Conservation (phyloP, 2,797 vertebrate genomes). For the Syndactyla subalaris region DNA sequence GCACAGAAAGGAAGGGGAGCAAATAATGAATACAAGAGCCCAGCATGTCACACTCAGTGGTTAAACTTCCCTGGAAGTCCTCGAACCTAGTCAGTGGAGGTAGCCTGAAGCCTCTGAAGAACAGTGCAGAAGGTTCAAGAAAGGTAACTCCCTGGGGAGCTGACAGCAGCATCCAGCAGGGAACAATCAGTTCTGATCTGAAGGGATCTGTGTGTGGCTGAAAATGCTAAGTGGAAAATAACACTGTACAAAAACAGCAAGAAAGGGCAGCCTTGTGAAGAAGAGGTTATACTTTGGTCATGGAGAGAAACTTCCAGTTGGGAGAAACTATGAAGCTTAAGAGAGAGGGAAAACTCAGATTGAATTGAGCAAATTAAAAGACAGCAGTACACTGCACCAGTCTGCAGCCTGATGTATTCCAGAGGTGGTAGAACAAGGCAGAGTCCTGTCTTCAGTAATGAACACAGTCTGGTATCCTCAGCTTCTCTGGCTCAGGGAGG, state of each 20-base stretch:
- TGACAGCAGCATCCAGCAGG: neutral
- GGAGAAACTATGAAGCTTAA: neutral
- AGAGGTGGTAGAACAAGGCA: neutral
- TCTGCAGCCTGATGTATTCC: neutral
- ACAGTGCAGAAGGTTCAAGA: neutral
- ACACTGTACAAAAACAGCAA: neutral
- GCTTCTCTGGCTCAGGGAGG: neutral
- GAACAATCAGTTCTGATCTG: neutral
- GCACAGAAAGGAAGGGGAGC: neutral
- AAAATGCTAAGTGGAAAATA: neutral
- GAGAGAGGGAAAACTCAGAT: neutral
- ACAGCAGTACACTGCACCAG: neutral
- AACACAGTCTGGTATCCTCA: neutral
- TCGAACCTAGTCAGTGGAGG: neutral
- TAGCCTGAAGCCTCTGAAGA: neutral
- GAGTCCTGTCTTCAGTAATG: neutral
- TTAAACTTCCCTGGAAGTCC: neutral
- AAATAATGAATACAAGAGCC: neutral
- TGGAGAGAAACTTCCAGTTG: neutral
- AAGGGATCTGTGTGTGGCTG: neutral
- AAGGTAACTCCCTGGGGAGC: neutral
- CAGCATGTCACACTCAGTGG: neutral
- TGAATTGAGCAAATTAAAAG: neutral
- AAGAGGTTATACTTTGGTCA: neutral
- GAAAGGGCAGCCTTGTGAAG: neutral